These are phyloP conservation scores for Drosophila seclusa DNA, from an alignment of 2,888 invertebrate genomes.

Conservation along the genomic window DNA sequence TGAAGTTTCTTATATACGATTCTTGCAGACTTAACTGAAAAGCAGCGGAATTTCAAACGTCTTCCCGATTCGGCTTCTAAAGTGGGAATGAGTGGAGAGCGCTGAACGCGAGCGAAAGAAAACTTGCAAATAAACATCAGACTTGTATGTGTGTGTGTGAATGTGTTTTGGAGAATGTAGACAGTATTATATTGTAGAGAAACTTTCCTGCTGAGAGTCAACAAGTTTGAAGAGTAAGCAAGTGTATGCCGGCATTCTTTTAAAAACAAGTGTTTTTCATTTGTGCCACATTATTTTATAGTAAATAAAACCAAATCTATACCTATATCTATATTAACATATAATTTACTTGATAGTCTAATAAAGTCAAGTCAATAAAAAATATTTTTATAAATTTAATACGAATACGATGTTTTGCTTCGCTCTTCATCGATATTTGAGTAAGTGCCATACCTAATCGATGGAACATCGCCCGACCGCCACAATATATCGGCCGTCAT, in stretches of 20 bases:
- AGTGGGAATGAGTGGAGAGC: conserved; percentile 38
- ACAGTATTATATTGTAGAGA: conserved; percentile 19
- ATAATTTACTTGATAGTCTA: background rate
- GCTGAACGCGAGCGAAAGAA: conserved; percentile 37
- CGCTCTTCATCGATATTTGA: conserved; percentile 6
- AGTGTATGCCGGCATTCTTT: conserved; percentile 32
- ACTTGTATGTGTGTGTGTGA: background rate
- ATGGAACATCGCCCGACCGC: conserved; percentile 22
- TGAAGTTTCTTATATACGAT: conserved; percentile 15
- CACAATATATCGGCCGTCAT: conserved; percentile 29
- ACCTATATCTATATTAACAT: background rate
- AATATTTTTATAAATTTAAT: background rate
- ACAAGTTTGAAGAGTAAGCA: conserved; percentile 27
- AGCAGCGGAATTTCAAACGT: conserved; percentile 40
- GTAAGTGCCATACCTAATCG: conserved; percentile 18
- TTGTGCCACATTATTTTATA: background rate
- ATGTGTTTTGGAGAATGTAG: conserved; percentile 18
- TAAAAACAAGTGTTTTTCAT: background rate
- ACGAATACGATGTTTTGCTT: background rate
- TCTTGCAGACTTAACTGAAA: conserved; percentile 22
- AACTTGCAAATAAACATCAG: conserved; percentile 26
- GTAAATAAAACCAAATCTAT: background rate
- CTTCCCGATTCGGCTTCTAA: conserved; percentile 41
- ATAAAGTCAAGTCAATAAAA: background rate
- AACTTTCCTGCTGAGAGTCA: conserved; percentile 39